Evolutionary conservation across 2,797 vertebrate species (phyloP).

Genomic region (Chrysolophus pictus): DNA sequence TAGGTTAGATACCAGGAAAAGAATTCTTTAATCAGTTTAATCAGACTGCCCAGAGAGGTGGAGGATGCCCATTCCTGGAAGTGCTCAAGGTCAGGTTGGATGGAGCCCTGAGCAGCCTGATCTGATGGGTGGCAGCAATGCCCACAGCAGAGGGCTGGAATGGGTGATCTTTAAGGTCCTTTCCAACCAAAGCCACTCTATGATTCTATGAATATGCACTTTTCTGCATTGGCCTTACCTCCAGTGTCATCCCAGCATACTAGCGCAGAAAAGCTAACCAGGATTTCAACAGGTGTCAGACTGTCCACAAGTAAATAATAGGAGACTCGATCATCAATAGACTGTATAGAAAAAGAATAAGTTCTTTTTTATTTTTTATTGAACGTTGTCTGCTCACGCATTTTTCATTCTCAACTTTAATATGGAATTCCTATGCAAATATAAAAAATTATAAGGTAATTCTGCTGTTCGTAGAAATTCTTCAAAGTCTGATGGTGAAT

Average conservation of each 20-base stretch:
- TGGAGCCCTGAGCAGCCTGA: neutral
- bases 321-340: conserved; percentile 77
- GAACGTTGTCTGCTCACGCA: neutral
- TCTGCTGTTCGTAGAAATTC: neutral
- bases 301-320: conserved; percentile 91
- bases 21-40: neutral
- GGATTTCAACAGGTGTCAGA: conserved; percentile 84
- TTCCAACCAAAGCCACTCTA: neutral
- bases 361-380: neutral
- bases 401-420: neutral
- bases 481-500: neutral
- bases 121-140: too few species aligned
- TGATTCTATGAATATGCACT: neutral
- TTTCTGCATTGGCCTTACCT: conserved; percentile 76
- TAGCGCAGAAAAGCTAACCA: conserved; percentile 90
- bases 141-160: neutral
- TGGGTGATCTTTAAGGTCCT: neutral
- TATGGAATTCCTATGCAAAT: neutral
- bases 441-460: neutral
- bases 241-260: conserved; percentile 81
- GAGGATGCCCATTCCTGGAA: neutral
- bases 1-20: neutral
- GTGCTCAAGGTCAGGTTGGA: neutral
- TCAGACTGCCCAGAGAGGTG: neutral
- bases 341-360: conserved; percentile 71